phyloP scores from a whole-genome alignment of 1,140 invertebrate genomes.

The Pemphigus obesinymphae region DNA sequence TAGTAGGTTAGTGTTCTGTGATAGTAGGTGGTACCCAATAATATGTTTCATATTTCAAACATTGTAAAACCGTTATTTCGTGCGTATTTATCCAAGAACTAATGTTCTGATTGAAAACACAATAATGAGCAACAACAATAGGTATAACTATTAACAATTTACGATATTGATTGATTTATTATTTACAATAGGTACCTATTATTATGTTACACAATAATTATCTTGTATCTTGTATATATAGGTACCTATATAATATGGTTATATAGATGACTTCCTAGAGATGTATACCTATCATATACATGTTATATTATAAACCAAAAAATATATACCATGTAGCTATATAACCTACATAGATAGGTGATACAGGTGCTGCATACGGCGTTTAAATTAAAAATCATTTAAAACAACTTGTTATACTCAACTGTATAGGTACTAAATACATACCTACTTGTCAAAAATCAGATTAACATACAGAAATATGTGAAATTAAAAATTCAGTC shows the following conservation, averaged over 20 bases:
- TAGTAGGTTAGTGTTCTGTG: too few relatives aligned
- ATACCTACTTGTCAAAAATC: too few relatives aligned
- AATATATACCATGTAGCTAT: not conserved
- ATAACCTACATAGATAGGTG: too few relatives aligned
- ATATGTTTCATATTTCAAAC: not conserved
- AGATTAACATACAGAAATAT: not conserved
- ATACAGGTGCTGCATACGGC: not conserved
- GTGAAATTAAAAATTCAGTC: not conserved
- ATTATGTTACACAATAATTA: slow-evolving; percentile 3
- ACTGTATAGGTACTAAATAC: not conserved
- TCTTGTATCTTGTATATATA: too few relatives aligned
- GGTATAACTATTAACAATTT: not conserved
- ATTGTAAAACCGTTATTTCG: not conserved
- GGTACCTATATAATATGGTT: too few relatives aligned
- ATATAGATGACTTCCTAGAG: not conserved
- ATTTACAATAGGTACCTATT: too few relatives aligned
- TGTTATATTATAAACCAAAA: not conserved
- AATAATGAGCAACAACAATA: not conserved
- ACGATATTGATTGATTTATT: slow-evolving; percentile 9
- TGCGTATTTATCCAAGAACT: not conserved
- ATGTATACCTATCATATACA: not conserved
- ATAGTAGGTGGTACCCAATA: too few relatives aligned
- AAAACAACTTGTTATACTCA: not conserved
- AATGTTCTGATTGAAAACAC: not conserved
- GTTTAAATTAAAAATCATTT: not conserved